Conservation (phyloP, 2,888 invertebrate genomes). For the Phasia obesa region DNA sequence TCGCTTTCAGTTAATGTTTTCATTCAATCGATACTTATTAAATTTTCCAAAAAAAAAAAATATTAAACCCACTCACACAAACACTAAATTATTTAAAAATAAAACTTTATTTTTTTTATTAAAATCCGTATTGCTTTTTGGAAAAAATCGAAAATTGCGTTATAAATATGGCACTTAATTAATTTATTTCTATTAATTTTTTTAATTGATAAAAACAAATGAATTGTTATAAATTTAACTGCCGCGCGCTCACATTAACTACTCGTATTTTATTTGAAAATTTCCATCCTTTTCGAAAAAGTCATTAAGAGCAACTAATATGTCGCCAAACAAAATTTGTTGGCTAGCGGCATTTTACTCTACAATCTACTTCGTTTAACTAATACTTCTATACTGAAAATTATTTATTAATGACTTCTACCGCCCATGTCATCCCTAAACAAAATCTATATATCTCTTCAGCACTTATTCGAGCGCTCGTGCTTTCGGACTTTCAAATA, state of each 20-base stretch:
- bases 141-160: not conserved
- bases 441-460: conserved; percentile 36
- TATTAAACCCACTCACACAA: conserved; percentile 6
- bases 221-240: conserved; percentile 42
- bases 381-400: not conserved
- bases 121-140: conserved; percentile 4
- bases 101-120: not conserved
- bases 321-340: conserved; percentile 55
- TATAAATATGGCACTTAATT: conserved; percentile 1
- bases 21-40: conserved; percentile 80
- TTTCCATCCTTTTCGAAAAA: conserved; percentile 76
- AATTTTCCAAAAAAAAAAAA: conserved; percentile 75
- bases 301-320: conserved; percentile 76
- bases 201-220: conserved; percentile 30
- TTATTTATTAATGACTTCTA: not conserved
- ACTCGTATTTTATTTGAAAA: conserved; percentile 64
- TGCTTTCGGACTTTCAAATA: conserved; percentile 38
- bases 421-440: conserved; percentile 6
- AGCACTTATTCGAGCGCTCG: conserved; percentile 26
- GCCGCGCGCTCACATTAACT: conserved; percentile 49
- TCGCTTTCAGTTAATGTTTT: conserved; percentile 15
- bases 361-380: conserved; percentile 6
- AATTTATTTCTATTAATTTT: conserved; percentile 21
- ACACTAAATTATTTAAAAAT: not conserved
- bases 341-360: conserved; percentile 45